A percentile compares a stretch with the other conserved stretches of the same genome.
phyloP scores from a whole-genome alignment of 2,888 invertebrate genomes.

The Pasiphila rectangulata region DNA sequence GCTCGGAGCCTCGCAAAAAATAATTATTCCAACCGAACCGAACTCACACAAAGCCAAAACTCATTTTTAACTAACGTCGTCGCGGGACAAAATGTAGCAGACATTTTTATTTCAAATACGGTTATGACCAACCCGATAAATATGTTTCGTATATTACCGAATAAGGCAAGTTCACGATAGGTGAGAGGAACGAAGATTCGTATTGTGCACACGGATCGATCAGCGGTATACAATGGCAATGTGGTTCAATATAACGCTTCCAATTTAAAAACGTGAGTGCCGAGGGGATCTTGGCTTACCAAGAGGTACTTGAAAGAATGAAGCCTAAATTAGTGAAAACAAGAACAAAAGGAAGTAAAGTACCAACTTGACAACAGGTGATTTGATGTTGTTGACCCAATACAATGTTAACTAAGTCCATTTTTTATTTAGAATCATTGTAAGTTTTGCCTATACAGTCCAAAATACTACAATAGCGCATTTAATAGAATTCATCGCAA shows the following conservation, averaged over 20 bases:
- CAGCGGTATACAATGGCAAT: constrained; percentile 14
- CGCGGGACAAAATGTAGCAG: constrained; percentile 44
- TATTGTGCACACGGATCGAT: constrained; percentile 17
- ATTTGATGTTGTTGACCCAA: constrained; percentile 1
- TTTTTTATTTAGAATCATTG: neutral
- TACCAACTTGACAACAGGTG: neutral
- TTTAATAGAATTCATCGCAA: neutral
- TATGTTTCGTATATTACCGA: constrained; percentile 26
- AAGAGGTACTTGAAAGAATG: constrained; percentile 14
- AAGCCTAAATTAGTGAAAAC: constrained; percentile 3
- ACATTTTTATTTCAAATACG: constrained; percentile 33
- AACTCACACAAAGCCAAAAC: constrained; percentile 53
- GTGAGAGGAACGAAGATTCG: constrained; percentile 16
- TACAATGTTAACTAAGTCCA: neutral
- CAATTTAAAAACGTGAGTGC: constrained; percentile 12
- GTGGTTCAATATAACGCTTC: constrained; percentile 19
- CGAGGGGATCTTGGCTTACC: constrained; percentile 2
- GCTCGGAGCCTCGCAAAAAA: constrained; percentile 52
- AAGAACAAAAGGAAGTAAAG: constrained; percentile 8
- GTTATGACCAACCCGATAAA: constrained; percentile 24
- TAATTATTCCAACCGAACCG: constrained; percentile 56
- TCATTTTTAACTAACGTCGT: constrained; percentile 50
- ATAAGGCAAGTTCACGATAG: constrained; percentile 23
- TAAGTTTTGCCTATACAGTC: neutral
- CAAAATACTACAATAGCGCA: neutral